phyloP scores from a whole-genome alignment of 2,797 vertebrate genomes.

The Alosa sapidissima region DNA sequence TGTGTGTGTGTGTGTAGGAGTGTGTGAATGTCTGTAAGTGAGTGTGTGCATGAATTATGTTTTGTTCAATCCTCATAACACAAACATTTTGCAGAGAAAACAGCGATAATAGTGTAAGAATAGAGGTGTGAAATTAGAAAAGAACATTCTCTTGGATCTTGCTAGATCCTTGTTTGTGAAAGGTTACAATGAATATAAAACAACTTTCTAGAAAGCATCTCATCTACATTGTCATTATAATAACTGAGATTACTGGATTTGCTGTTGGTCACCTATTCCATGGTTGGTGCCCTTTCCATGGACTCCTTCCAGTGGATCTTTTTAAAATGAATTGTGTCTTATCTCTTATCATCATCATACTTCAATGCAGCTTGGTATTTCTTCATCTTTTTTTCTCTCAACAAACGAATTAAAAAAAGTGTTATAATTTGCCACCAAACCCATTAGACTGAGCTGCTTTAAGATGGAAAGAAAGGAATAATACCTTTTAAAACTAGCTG shows the following conservation, averaged over 20 bases:
- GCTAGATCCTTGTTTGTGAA: neutral
- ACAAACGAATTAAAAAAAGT: neutral
- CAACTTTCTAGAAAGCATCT: neutral
- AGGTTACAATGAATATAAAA: neutral
- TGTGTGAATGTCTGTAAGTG: slow-evolving; percentile 29
- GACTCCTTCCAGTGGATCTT: neutral
- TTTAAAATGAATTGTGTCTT: neutral
- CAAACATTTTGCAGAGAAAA: neutral
- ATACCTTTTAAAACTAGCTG: neutral
- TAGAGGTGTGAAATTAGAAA: neutral
- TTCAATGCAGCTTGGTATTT: neutral
- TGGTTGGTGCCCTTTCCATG: neutral
- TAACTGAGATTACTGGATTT: neutral
- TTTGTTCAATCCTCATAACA: neutral
- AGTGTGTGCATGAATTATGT: neutral
- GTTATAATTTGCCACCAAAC: neutral
- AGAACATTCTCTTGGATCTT: neutral
- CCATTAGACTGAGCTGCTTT: neutral
- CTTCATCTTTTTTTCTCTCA: neutral
- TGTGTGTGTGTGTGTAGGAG: neutral
- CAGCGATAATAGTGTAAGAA: neutral
- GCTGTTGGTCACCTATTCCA: neutral
- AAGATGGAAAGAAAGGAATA: neutral
- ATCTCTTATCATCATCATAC: neutral
- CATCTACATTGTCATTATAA: neutral